Evolutionary conservation across 2,888 invertebrate species (phyloP), one percentile per base, ranked within the genome.

Genomic region (Pherbina coryleti): DNA sequence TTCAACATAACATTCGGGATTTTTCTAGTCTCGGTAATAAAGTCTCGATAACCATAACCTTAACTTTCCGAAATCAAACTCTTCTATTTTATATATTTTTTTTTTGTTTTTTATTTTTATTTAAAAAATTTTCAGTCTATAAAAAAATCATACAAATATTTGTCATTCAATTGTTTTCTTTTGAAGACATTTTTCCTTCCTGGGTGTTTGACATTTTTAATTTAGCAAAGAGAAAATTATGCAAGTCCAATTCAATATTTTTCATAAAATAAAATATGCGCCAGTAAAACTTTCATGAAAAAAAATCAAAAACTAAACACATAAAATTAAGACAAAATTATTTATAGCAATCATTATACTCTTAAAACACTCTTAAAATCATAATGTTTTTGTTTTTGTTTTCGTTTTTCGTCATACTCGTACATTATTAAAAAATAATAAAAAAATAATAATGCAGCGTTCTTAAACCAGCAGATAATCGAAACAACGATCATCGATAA

Each of bases 121-220:
- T 84, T 84, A 83, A 83, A 83, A 84, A 84, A 84, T 84, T 85
- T 84, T 85, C 85, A 85, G 85, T 85, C 85, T 85, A 85, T 85
- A 83, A 84, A 84, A 84, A 84, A 83, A 81, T 84, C 84, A 85
- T 85, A 85, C 81, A 84, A 83, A 81, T 82, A 83, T 79, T 57
- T 78, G 34, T 53, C 69, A 77, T 75, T 69, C 69, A 76, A 67
- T 67, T 77, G 55, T 31, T 19, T 73, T 55, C 57, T 37, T 75
- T 62, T 77, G 73, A 66, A 28, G 57, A 60, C 19, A 22, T 14
- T 25, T 14, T 22, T 22, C 14, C 25, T 22, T 22, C 28, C 57
- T 60, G 57, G 53, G 55, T 53, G 25, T 66, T 66, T 66, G 66
- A 22, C 19, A 37, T 67, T 69, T 51, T 71, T 25, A n/a, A 9